Conservation (phyloP, 2,113 vertebrate species). For the Lanius ludovicianus region DNA sequence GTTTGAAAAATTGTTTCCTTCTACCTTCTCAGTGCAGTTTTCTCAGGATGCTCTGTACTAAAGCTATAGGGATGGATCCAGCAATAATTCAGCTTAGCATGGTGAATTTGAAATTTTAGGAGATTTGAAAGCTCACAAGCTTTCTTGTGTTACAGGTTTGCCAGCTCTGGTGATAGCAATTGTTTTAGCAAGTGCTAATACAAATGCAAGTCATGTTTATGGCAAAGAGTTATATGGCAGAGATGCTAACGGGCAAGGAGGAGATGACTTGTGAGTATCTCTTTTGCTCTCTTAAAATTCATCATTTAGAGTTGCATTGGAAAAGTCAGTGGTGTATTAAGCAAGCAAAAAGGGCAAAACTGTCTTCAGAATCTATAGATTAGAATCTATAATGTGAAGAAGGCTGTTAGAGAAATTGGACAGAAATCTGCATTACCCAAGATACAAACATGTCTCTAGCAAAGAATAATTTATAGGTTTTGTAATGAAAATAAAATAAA, state of each 20-base stretch:
- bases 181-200: slow-evolving; percentile 80
- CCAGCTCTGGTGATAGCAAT: slow-evolving; percentile 85
- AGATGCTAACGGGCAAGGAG: slow-evolving; percentile 64
- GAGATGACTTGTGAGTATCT: slow-evolving; percentile 88
- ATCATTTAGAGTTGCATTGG: neutral
- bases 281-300: neutral
- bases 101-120: neutral
- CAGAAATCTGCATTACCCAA: neutral
- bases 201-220: slow-evolving; percentile 72
- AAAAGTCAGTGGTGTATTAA: neutral
- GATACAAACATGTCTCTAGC: neutral
- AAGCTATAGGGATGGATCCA: neutral
- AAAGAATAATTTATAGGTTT: neutral
- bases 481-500: neutral
- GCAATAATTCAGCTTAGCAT: neutral
- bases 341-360: neutral
- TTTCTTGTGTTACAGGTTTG: slow-evolving; percentile 80
- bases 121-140: neutral
- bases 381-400: neutral
- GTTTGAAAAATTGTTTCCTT: neutral
- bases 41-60: neutral
- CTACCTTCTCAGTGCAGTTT: neutral
- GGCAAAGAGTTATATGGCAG: slow-evolving; percentile 76
- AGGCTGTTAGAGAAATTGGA: neutral
- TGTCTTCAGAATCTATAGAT: neutral